phyloP scores from a whole-genome alignment of 2,888 invertebrate species.

The Synergus japonicus region DNA sequence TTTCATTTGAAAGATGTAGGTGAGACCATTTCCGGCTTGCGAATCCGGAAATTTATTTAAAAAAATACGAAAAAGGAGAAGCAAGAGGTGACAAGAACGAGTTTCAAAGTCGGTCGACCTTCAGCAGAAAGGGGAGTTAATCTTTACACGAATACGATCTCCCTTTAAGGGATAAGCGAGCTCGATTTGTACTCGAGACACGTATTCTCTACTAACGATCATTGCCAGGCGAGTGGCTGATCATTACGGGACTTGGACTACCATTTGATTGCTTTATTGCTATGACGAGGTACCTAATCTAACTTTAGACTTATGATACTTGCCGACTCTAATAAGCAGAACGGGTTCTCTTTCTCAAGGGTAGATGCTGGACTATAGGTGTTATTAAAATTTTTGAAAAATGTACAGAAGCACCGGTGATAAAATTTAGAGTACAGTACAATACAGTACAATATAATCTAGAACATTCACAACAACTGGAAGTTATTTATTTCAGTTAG shows the following conservation, averaged over 20 bases:
- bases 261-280: conserved; percentile 14
- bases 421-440: neutral
- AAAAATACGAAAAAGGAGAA: neutral
- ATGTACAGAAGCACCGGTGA: neutral
- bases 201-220: neutral
- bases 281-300: neutral
- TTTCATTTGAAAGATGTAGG: neutral
- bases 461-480: neutral
- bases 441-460: neutral
- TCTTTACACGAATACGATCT: neutral
- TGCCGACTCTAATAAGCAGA: neutral
- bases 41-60: neutral
- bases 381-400: neutral
- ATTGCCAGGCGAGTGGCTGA: neutral
- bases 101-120: conserved; percentile 4
- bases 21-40: neutral
- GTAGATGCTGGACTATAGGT: neutral
- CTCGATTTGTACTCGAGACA: neutral
- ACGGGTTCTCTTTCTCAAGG: neutral
- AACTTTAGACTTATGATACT: neutral
- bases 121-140: neutral
- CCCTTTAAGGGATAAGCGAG: neutral
- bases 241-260: neutral
- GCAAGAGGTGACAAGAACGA: neutral
- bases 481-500: neutral